Percentiles rank a stretch among this genome's conserved stretches.
Evolutionary conservation across 2,113 vertebrate species (phyloP).

Genomic region (Macquaria australasica): DNA sequence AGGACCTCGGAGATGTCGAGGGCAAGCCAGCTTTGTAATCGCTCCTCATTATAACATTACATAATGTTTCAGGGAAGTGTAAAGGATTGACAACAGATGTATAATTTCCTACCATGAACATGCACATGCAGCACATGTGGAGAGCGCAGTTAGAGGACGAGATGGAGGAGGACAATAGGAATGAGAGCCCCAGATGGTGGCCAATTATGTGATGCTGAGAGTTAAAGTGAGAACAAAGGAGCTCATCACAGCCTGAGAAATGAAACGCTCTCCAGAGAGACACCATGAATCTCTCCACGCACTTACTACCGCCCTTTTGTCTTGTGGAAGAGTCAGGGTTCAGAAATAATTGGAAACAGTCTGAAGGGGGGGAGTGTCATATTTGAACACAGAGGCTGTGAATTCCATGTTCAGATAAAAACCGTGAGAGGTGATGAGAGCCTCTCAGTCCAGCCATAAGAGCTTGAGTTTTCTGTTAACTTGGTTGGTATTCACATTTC

Average conservation of each 20-base stretch:
- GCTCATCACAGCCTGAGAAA: conserved; percentile 67
- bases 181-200: conserved; percentile 75
- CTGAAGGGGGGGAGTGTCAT: conserved; percentile 39
- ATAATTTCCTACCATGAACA: conserved; percentile 58
- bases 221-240: conserved; percentile 77
- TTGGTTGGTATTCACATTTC: conserved; percentile 13
- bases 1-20: neutral
- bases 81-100: conserved; percentile 74
- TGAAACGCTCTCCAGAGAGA: conserved; percentile 72
- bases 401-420: conserved; percentile 5
- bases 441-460: conserved; percentile 12
- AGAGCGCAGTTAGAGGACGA: conserved; percentile 2
- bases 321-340: conserved; percentile 55
- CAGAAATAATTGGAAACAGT: conserved; percentile 68
- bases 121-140: conserved; percentile 61
- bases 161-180: conserved; percentile 45
- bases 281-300: conserved; percentile 51
- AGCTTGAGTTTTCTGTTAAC: conserved; percentile 9
- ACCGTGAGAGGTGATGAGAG: conserved; percentile 13
- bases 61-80: conserved; percentile 68
- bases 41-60: conserved; percentile 67
- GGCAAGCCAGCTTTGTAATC: conserved; percentile 46
- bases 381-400: conserved; percentile 39
- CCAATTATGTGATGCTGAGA: conserved; percentile 73
- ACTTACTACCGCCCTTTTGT: conserved; percentile 54